Evolutionary conservation across 2,888 invertebrate genomes (phyloP).

Genomic region (Lacanobia oleracea): DNA sequence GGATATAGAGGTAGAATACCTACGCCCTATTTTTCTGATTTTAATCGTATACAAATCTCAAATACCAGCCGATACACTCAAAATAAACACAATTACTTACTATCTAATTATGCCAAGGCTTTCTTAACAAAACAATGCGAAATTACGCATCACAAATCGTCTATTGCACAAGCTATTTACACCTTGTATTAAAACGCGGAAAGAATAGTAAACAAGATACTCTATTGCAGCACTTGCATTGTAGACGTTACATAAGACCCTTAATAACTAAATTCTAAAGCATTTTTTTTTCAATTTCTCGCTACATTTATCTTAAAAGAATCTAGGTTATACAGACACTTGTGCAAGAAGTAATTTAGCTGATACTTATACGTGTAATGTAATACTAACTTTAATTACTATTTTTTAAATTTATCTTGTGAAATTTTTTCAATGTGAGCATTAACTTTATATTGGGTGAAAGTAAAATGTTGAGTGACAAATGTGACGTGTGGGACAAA

Average conservation of each 20-base stretch:
- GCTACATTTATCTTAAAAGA: slow-evolving; percentile 37
- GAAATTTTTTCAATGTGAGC: background rate
- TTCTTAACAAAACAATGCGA: slow-evolving; percentile 34
- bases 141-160: slow-evolving; percentile 26
- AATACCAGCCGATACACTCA: slow-evolving; percentile 8
- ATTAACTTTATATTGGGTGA: background rate
- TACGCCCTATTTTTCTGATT: background rate
- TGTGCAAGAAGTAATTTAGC: slow-evolving; percentile 44
- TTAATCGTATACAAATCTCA: slow-evolving; percentile 15
- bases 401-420: slow-evolving; percentile 5
- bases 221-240: slow-evolving; percentile 21
- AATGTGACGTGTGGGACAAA: background rate
- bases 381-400: slow-evolving; percentile 34
- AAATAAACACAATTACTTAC: background rate
- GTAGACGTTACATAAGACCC: slow-evolving; percentile 43
- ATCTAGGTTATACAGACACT: slow-evolving; percentile 52
- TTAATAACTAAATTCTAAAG: slow-evolving; percentile 27
- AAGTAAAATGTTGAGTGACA: background rate
- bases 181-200: slow-evolving; percentile 45
- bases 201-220: slow-evolving; percentile 30
- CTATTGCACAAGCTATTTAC: slow-evolving; percentile 12
- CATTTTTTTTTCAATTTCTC: slow-evolving; percentile 44
- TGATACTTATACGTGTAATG: slow-evolving; percentile 16
- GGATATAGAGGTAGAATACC: no score
- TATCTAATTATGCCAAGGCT: slow-evolving; percentile 59